Evolutionary conservation across 2,797 vertebrate genomes (phyloP).

Genomic region (Lagodon rhomboides): DNA sequence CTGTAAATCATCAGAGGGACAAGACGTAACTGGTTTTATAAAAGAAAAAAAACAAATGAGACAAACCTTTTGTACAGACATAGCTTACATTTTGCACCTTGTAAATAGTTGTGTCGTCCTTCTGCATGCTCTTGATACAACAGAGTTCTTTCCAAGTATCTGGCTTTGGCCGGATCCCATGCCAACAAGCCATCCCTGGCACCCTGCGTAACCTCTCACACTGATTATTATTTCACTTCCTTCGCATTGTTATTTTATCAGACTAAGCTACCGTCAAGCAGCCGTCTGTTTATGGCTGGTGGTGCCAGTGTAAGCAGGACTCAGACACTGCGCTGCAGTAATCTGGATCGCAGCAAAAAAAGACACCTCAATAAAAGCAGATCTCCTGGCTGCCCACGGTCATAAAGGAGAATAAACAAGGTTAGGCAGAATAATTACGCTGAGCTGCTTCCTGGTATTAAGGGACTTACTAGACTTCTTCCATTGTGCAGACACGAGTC

Average conservation of each 20-base stretch:
- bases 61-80: neutral
- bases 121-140: slow-evolving; percentile 16
- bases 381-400: slow-evolving; percentile 74
- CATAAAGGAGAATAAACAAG: slow-evolving; percentile 80
- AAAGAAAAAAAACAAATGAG: neutral
- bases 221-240: slow-evolving; percentile 73
- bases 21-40: neutral
- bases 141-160: slow-evolving; percentile 36
- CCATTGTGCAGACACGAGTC: slow-evolving; percentile 49
- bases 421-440: slow-evolving; percentile 79
- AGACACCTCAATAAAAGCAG: slow-evolving; percentile 80
- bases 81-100: neutral
- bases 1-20: neutral
- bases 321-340: slow-evolving; percentile 63
- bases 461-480: slow-evolving; percentile 57
- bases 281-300: slow-evolving; percentile 66
- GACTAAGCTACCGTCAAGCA: slow-evolving; percentile 57
- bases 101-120: neutral
- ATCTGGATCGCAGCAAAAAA: slow-evolving; percentile 69
- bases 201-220: slow-evolving; percentile 61
- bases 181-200: slow-evolving; percentile 34
- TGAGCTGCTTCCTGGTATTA: slow-evolving; percentile 80
- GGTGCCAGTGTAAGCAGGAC: slow-evolving; percentile 72
- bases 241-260: slow-evolving; percentile 65
- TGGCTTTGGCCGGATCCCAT: slow-evolving; percentile 29